These are phyloP conservation scores for Thalassarche chlororhynchos DNA, from an alignment of 2,113 vertebrate species.

Conservation along the genomic window DNA sequence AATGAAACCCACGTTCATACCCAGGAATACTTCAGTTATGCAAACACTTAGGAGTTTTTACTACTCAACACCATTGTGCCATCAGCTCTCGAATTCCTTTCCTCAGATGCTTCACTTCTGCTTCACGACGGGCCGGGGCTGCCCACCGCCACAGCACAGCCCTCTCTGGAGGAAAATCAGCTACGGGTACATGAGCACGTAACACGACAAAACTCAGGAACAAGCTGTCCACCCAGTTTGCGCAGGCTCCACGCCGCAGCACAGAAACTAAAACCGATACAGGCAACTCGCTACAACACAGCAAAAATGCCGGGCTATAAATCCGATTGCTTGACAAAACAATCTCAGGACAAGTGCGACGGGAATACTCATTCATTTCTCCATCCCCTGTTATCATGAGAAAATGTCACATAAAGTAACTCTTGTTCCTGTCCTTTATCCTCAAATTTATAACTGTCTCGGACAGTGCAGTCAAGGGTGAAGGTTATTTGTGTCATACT, in stretches of 20 bases:
- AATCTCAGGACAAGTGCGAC: not conserved
- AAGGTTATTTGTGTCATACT: conserved; percentile 69
- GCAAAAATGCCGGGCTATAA: not conserved
- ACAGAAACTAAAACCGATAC: not conserved
- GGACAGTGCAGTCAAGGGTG: conserved; percentile 68
- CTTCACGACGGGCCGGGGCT: not conserved
- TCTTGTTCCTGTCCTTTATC: not conserved
- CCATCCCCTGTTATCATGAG: not conserved
- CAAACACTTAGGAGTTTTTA: not conserved
- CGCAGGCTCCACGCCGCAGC: not conserved
- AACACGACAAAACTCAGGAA: not conserved
- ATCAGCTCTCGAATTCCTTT: not conserved
- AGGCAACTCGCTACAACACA: accelerated
- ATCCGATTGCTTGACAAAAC: not conserved
- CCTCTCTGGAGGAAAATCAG: not conserved
- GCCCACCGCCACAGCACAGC: not conserved
- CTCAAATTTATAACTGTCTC: conserved; percentile 29
- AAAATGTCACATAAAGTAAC: conserved; percentile 16
- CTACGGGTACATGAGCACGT: accelerated
- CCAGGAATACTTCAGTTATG: not conserved
- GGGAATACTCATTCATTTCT: not conserved
- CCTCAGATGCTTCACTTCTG: not conserved
- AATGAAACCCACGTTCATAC: not conserved
- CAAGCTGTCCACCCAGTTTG: not conserved
- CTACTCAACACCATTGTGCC: not conserved